Percentiles rank a stretch among this genome's conserved stretches.
These are phyloP conservation scores for Lamprologus ornatipinnis DNA, from an alignment of 2,113 vertebrate genomes.

Conservation along the genomic window DNA sequence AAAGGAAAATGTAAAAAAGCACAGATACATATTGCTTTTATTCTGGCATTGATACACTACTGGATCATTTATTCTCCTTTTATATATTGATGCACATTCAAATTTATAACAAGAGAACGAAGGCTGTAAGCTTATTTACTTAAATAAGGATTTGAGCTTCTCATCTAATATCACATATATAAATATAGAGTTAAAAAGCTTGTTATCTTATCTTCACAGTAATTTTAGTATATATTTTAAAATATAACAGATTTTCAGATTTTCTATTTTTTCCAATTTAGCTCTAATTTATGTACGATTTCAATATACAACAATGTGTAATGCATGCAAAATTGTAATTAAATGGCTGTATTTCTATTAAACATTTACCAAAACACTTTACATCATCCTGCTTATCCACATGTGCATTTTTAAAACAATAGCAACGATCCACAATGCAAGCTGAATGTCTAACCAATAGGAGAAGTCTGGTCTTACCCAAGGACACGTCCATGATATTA, in stretches of 20 bases:
- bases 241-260: background rate
- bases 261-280: background rate
- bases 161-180: background rate
- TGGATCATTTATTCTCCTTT: background rate
- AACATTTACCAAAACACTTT: background rate
- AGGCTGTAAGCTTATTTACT: background rate
- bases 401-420: background rate
- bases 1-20: background rate
- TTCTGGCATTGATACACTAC: background rate
- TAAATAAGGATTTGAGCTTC: background rate
- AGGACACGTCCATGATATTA: background rate
- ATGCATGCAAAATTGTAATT: background rate
- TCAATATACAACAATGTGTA: background rate
- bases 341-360: background rate
- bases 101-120: background rate
- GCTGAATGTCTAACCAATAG: background rate
- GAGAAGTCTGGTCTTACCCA: background rate
- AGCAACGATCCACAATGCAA: background rate
- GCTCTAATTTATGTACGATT: background rate
- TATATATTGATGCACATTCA: background rate
- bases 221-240: background rate
- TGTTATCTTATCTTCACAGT: background rate
- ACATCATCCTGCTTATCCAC: background rate
- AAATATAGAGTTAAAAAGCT: background rate
- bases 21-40: background rate